These are phyloP conservation scores for Cataglyphis rosenhaueri DNA, from an alignment of 2,888 invertebrate genomes.

Conservation along the genomic window DNA sequence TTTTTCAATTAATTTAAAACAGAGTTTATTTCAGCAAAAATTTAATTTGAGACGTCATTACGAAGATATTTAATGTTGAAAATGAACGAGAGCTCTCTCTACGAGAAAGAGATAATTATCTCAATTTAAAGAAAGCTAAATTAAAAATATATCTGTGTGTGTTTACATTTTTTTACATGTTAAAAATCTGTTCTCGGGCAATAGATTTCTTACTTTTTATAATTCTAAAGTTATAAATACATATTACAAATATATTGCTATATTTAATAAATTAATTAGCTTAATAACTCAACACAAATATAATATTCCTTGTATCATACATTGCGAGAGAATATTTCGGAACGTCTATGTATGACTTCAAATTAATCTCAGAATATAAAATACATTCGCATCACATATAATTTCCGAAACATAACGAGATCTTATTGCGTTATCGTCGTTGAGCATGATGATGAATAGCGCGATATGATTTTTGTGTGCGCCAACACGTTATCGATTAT, in stretches of 20 bases:
- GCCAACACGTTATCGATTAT: slow-evolving; percentile 44
- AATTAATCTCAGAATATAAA: not conserved
- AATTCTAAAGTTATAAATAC: not conserved
- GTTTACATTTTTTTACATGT: not conserved
- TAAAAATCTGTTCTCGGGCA: not conserved
- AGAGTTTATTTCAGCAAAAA: slow-evolving; percentile 35
- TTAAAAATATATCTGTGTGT: slow-evolving; percentile 3
- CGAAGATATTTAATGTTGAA: slow-evolving; percentile 29
- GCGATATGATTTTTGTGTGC: slow-evolving; percentile 36
- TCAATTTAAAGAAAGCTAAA: slow-evolving; percentile 15
- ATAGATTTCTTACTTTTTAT: not conserved
- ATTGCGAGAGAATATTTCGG: not conserved
- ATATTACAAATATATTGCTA: not conserved
- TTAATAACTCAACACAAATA: not conserved
- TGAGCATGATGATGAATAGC: slow-evolving; percentile 19
- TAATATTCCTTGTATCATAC: not conserved
- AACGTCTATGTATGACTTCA: not conserved
- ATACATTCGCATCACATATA: not conserved
- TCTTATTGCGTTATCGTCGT: slow-evolving; percentile 9
- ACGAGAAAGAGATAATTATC: slow-evolving; percentile 3
- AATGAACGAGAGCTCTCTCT: slow-evolving; percentile 17
- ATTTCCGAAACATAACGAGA: not conserved
- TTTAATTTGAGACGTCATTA: slow-evolving; percentile 45
- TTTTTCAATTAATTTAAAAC: slow-evolving; percentile 46
- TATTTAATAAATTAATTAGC: not conserved